phyloP scores from a whole-genome alignment of 1,140 invertebrate species.

The Zaprionus vittiger region DNA sequence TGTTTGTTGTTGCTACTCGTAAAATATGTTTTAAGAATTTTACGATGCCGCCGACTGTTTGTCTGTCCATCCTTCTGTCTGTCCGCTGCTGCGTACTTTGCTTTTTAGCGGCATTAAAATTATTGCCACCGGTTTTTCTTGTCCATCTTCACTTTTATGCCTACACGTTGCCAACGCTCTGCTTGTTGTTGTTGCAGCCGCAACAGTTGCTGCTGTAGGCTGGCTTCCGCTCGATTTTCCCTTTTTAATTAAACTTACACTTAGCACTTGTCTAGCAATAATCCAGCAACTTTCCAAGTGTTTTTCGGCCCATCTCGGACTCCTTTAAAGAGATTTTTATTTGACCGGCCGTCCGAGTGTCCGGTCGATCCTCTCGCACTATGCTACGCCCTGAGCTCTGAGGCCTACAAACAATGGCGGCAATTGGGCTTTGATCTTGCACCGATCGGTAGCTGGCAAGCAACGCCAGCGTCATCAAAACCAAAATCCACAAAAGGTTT shows the following conservation, averaged over 20 bases:
- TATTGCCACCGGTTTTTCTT: constrained; percentile 76
- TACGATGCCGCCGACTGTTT: constrained; percentile 64
- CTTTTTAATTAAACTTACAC: constrained; percentile 65
- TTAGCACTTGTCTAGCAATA: constrained; percentile 73
- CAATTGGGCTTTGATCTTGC: constrained; percentile 69
- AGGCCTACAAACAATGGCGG: constrained; percentile 70
- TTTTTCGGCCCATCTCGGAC: constrained; percentile 13
- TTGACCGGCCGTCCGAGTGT: constrained; percentile 23
- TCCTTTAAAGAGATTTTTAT: constrained; percentile 36
- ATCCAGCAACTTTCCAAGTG: constrained; percentile 58
- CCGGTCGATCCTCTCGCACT: constrained; percentile 1
- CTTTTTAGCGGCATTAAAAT: constrained; percentile 68
- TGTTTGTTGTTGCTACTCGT: constrained; percentile 59
- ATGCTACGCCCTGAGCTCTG: constrained; percentile 6
- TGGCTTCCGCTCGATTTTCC: constrained; percentile 73
- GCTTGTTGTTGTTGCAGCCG: constrained; percentile 30
- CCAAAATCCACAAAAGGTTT: constrained; percentile 81
- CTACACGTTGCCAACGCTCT: constrained; percentile 37
- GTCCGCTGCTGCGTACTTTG: constrained; percentile 31
- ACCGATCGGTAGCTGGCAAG: constrained; percentile 66
- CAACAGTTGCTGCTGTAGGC: constrained; percentile 39
- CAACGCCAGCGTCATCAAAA: constrained; percentile 72
- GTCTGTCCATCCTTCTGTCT: constrained; percentile 8
- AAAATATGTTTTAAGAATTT: constrained; percentile 83
- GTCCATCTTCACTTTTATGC: constrained; percentile 64